phyloP scores from a whole-genome alignment of 2,888 invertebrate genomes.

The Meloe dianella region DNA sequence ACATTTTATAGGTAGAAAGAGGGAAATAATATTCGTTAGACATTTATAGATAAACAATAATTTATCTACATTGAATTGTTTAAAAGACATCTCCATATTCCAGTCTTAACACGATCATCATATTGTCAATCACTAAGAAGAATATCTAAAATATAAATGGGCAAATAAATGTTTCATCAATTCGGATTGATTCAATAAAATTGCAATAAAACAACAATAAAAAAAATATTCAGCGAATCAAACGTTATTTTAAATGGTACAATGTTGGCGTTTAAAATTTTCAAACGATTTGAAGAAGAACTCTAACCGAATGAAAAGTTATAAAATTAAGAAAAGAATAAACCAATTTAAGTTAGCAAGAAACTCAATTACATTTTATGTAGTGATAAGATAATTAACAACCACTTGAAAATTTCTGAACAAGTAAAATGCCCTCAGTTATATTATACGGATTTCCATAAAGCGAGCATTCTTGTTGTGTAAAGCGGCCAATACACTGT shows the following conservation, averaged over 20 bases:
- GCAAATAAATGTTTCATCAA: too few species aligned
- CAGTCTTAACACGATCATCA: background rate
- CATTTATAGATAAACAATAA: too few species aligned
- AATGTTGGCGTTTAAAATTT: constrained; percentile 32
- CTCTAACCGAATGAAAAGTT: constrained; percentile 45
- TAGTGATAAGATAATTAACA: constrained; percentile 55
- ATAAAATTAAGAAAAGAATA: constrained; percentile 51
- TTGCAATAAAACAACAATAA: background rate
- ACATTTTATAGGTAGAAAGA: constrained; percentile 32
- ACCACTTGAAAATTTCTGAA: constrained; percentile 39
- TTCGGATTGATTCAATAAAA: background rate
- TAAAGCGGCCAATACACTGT: background rate
- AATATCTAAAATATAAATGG: background rate
- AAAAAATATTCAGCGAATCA: background rate
- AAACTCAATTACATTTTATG: constrained; percentile 55
- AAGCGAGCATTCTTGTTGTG: background rate
- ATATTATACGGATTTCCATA: constrained; percentile 15
- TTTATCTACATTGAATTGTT: too few species aligned
- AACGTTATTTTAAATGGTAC: background rate
- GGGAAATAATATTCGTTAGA: background rate
- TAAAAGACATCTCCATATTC: too few species aligned
- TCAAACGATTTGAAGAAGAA: constrained; percentile 20
- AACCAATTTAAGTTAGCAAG: constrained; percentile 58
- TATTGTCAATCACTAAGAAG: background rate
- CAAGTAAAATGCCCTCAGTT: constrained; percentile 11